Percentiles rank a stretch among this genome's conserved stretches.
Evolutionary conservation across 2,797 vertebrate species (phyloP).

Genomic region (Sus cebifrons): DNA sequence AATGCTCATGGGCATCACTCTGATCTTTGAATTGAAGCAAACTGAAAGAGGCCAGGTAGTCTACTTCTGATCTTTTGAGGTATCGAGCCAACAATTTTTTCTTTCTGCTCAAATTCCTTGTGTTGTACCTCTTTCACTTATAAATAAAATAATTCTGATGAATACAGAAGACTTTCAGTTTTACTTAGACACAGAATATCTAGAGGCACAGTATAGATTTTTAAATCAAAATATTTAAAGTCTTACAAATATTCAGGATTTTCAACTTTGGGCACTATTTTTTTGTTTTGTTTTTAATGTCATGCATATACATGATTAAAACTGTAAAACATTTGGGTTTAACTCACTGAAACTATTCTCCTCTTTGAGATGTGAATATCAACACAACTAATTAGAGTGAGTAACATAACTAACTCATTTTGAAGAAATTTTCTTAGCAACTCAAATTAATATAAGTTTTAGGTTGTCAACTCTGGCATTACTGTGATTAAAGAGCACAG

Average conservation of each 20-base stretch:
- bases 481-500: not conserved
- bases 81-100: not conserved
- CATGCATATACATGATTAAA: constrained; percentile 19
- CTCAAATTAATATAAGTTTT: not conserved
- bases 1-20: not conserved
- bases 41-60: not conserved
- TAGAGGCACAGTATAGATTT: not conserved
- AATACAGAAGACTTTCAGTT: not conserved
- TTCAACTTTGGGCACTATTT: not conserved
- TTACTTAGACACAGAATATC: not conserved
- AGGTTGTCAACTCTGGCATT: not conserved
- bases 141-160: not conserved
- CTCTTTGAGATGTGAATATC: not conserved
- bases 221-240: constrained; percentile 44
- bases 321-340: not conserved
- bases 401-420: not conserved
- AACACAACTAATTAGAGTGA: not conserved
- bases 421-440: constrained; percentile 26
- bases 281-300: constrained; percentile 24
- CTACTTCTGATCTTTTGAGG: not conserved
- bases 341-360: not conserved
- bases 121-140: not conserved
- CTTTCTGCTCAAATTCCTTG: not conserved
- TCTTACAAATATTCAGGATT: constrained; percentile 26
- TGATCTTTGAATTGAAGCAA: constrained; percentile 4